Evolutionary conservation across 2,888 invertebrate genomes (phyloP), one percentile per base, ranked within the genome.

Genomic region (Syritta pipiens): DNA sequence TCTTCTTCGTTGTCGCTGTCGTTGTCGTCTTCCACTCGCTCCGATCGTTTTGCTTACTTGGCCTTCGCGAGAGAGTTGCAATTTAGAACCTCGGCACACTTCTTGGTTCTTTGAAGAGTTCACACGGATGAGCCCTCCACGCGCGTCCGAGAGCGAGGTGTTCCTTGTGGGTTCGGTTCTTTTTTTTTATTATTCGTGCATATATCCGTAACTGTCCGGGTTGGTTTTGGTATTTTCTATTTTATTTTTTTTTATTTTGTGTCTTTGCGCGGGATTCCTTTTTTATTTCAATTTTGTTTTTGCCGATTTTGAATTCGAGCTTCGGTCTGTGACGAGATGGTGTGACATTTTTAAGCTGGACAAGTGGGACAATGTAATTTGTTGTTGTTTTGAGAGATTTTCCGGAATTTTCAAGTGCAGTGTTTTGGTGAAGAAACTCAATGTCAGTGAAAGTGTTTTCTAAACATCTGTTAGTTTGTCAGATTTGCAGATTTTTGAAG

Each of bases 91-190:
- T 72, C 79, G 79, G 79, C 79, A 79, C 79, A 79, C 79, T 79
- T 79, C 68, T 79, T 79, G 72, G 79, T 79, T 74, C 79, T 79
- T 79, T 79, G 79, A 68, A 72, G 79, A 79, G 79, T 79, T 79
- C 79, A 79, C 79, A 79, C 79, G 79, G 79, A 79, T 79, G 79
- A 79, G 79, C 79, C 79, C 79, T 79, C 79, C 74, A 79, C 74
- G 79, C 79, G 72, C 67, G 51, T n/a, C n/a, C n/a, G n/a, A 67
- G 62, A 65, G 49, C 74, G 79, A 79, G 62, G 79, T 79, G 68
- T 57, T 67, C 79, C 74, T 74, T 68, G 79, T 74, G 74, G 79
- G 57, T 62, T 74, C 68, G 77, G 55, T 68, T 46, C 12, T 22
- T 35, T 57, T 67, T 37, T 46, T n/a, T n/a, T n/a, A n/a, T n/a